These are phyloP conservation scores for Naja naja DNA, from an alignment of 2,113 vertebrate genomes.

Conservation along the genomic window DNA sequence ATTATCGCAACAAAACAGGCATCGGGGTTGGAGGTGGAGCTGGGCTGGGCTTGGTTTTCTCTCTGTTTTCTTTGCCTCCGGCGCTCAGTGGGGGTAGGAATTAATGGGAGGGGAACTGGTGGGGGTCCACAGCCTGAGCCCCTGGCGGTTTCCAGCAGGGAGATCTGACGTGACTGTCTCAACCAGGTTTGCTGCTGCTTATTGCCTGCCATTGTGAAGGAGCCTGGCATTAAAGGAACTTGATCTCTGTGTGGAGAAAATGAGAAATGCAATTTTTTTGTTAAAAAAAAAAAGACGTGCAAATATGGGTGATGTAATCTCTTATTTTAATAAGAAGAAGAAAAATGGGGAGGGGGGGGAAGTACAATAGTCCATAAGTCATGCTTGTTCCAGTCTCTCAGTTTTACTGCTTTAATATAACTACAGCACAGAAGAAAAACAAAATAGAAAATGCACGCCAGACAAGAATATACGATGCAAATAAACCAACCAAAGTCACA, in stretches of 20 bases:
- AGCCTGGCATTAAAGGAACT: neutral
- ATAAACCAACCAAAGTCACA: neutral
- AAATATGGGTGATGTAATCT: neutral
- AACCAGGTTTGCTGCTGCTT: neutral
- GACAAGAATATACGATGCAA: neutral
- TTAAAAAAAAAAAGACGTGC: neutral
- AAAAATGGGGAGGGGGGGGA: neutral
- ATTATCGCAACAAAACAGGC: conserved; percentile 1
- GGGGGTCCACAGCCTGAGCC: neutral
- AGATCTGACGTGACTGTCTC: neutral
- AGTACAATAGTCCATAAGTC: neutral
- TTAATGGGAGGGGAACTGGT: neutral
- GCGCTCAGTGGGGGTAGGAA: neutral
- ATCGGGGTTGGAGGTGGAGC: neutral
- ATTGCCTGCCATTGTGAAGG: neutral
- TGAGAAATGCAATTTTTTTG: neutral
- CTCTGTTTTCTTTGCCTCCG: neutral
- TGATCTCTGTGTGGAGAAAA: neutral
- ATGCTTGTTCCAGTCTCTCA: neutral
- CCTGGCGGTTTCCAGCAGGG: neutral
- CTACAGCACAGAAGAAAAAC: neutral
- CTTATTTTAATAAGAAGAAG: neutral
- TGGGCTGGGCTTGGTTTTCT: neutral
- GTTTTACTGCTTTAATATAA: neutral
- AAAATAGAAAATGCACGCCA: neutral